These are phyloP conservation scores for Cosmorhoe ocellata DNA, from an alignment of 2,888 invertebrate species.

Conservation along the genomic window DNA sequence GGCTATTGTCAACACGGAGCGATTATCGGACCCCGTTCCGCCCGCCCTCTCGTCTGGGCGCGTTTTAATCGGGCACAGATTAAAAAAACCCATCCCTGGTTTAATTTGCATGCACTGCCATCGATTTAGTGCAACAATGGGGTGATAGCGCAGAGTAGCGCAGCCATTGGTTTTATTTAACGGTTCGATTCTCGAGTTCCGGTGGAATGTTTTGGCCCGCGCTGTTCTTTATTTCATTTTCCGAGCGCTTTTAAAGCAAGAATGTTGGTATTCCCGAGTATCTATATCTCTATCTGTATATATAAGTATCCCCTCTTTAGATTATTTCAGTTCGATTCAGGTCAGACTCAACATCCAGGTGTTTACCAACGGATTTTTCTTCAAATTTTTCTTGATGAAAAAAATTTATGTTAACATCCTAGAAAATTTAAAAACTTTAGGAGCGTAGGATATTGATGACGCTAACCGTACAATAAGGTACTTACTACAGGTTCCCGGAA, in stretches of 20 bases:
- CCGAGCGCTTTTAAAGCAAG: too few relatives aligned
- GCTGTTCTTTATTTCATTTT: constrained; percentile 30
- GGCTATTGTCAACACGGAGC: constrained; percentile 54
- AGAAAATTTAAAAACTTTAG: too few relatives aligned
- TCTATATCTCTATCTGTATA: too few relatives aligned
- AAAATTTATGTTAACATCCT: too few relatives aligned
- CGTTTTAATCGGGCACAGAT: constrained; percentile 47
- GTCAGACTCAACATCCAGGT: too few relatives aligned
- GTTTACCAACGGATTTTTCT: too few relatives aligned
- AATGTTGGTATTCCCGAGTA: constrained; percentile 9
- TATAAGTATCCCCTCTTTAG: too few relatives aligned
- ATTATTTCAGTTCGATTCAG: too few relatives aligned
- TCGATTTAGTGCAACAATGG: constrained; percentile 54
- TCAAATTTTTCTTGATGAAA: background rate
- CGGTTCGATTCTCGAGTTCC: constrained; percentile 18
- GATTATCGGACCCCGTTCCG: constrained; percentile 46
- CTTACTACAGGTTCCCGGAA: constrained; percentile 10
- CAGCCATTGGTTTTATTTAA: constrained; percentile 22
- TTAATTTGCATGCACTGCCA: constrained; percentile 56
- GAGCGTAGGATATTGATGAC: background rate
- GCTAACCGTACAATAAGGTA: constrained; percentile 5
- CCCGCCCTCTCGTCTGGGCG: constrained; percentile 38
- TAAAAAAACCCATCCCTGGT: constrained; percentile 49
- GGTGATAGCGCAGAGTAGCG: constrained; percentile 26
- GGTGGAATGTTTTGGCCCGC: constrained; percentile 30